Evolutionary conservation across 92 coral and sea anemone species (phyloP), one percentile per base, ranked within the genome.

Genomic region (Porites cylindrica): DNA sequence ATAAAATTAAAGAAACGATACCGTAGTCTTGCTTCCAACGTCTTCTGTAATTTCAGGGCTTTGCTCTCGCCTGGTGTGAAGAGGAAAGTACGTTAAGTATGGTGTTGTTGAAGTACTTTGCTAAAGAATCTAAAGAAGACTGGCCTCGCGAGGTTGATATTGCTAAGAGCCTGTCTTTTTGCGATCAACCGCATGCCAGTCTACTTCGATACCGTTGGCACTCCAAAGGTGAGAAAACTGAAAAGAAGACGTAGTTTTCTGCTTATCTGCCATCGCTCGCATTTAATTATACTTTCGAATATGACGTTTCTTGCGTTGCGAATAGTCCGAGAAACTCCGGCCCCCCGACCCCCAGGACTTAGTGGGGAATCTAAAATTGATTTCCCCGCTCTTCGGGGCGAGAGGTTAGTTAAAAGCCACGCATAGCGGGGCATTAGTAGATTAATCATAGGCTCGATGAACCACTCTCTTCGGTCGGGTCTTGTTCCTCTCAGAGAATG

Each of bases 151-250:
- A 92, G 65, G 66, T 76, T 32, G 82, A 86, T 24, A 64, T 69
- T 29, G 90, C 75, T 12, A 17, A 26, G 32, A n/a, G 58, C 23
- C 62, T 92, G 62, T 17, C 38, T 58, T 79, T 29, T 20, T 64
- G 21, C 11, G 64, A 75, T 10, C 82, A 91, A 11, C 47, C 5
- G 24, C 79, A 7, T 5, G 11, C 89, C 7, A 80, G 84, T 73
- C 75, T 93, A 17, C 87, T 87, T 23, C 79, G 82, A 16, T 93
- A 91, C 59, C 86, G 93, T 21, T 93, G 96, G 96, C 96, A 93
- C 76, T 84, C 94, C 11, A 75, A 86, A 85, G 96, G 96, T 73
- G 6, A 80, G 84, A 24, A 17, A n/a, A 38, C 47, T 38, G 47
- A 4, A 38, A 38, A 38, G 0, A 38, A 38, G 0, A 38, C 7